Evolutionary conservation across 2,113 vertebrate genomes (phyloP).

Genomic region (Tyto alba): DNA sequence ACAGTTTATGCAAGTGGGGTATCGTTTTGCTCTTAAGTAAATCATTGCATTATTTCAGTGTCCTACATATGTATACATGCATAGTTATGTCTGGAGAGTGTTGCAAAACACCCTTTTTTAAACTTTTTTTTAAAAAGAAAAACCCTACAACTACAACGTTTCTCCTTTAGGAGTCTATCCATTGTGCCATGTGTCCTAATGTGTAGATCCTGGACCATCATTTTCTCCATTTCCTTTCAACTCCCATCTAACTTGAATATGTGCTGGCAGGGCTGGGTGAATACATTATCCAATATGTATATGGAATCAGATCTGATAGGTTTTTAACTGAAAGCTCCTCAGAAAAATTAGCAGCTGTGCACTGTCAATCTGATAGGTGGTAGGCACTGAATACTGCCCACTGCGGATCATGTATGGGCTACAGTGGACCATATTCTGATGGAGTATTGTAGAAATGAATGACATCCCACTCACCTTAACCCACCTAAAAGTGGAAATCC

Average conservation of each 20-base stretch:
- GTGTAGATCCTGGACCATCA: not conserved
- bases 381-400: not conserved
- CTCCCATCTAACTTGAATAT: not conserved
- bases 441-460: not conserved
- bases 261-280: not conserved
- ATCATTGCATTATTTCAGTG: slow-evolving; percentile 19
- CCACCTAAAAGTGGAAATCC: not conserved
- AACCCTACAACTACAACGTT: not conserved
- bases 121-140: not conserved
- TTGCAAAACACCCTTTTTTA: not conserved
- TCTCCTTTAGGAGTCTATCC: not conserved
- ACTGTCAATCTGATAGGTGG: not conserved
- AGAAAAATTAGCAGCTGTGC: not conserved
- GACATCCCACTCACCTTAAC: not conserved
- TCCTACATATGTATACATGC: slow-evolving; percentile 1
- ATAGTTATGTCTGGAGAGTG: not conserved
- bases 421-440: not conserved
- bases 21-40: slow-evolving; percentile 41
- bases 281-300: not conserved
- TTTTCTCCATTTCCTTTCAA: not conserved
- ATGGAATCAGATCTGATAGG: not conserved
- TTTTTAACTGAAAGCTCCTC: not conserved
- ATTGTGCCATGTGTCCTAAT: not conserved
- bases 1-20: slow-evolving; percentile 14
- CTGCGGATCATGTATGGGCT: not conserved